Conservation (phyloP, 2,888 invertebrate species). For the Colostygia pectinataria region DNA sequence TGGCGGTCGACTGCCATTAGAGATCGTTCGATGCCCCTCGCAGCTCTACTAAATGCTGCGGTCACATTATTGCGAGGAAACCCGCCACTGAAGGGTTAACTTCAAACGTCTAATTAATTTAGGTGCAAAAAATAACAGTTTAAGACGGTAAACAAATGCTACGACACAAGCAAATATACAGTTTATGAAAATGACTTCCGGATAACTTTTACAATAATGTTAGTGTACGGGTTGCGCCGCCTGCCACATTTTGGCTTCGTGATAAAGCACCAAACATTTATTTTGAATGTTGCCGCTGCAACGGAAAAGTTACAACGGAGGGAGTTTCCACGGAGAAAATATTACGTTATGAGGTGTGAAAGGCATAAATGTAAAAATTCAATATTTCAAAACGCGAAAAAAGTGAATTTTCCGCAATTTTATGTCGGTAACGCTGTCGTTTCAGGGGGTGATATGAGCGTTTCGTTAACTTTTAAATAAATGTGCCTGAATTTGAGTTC, state of each 20-base stretch:
- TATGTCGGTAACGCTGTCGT: slow-evolving; percentile 61
- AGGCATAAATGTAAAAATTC: slow-evolving; percentile 82
- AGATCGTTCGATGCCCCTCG: slow-evolving; percentile 71
- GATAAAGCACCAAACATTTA: slow-evolving; percentile 80
- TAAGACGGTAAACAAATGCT: slow-evolving; percentile 8
- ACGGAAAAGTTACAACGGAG: slow-evolving; percentile 71
- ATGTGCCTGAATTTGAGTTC: slow-evolving; percentile 15
- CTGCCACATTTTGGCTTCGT: slow-evolving; percentile 55
- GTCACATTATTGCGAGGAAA: slow-evolving; percentile 64
- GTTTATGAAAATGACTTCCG: slow-evolving; percentile 30
- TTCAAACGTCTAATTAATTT: slow-evolving; percentile 42
- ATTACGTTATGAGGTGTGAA: slow-evolving; percentile 83
- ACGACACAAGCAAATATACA: slow-evolving; percentile 20
- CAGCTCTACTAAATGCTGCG: slow-evolving; percentile 68
- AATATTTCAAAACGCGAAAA: slow-evolving; percentile 72
- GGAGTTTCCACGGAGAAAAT: slow-evolving; percentile 69
- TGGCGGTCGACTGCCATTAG: slow-evolving; percentile 79
- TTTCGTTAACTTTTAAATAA: slow-evolving; percentile 28
- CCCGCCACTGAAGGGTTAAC: slow-evolving; percentile 40
- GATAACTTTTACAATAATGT: slow-evolving; percentile 43
- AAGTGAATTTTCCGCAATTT: slow-evolving; percentile 70
- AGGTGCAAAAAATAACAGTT: slow-evolving; percentile 21
- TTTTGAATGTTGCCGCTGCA: slow-evolving; percentile 77
- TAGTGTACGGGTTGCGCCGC: slow-evolving; percentile 39
- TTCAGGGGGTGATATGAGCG: slow-evolving; percentile 45